Evolutionary conservation across 2,113 vertebrate genomes (phyloP).

Genomic region (Lates calcarifer): DNA sequence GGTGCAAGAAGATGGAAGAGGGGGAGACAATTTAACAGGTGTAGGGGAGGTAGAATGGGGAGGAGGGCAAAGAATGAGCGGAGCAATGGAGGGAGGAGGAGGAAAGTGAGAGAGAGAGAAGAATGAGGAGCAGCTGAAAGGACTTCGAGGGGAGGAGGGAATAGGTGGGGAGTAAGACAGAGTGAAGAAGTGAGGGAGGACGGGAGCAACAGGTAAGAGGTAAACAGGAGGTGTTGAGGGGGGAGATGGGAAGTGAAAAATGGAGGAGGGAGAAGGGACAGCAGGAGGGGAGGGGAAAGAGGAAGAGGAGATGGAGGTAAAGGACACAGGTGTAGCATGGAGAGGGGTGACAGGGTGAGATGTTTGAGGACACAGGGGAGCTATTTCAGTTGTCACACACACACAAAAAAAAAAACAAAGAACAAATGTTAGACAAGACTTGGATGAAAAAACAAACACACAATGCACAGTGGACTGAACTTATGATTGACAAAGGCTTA

Average conservation of each 20-base stretch:
- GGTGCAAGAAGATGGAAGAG: neutral
- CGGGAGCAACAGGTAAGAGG: constrained; percentile 62
- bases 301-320: constrained; percentile 55
- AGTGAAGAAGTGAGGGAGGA: constrained; percentile 58
- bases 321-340: constrained; percentile 67
- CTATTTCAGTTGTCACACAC: constrained; percentile 69
- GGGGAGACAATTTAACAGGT: neutral
- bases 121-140: constrained; percentile 47
- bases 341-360: no score
- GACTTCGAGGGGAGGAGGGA: constrained; percentile 51
- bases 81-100: neutral
- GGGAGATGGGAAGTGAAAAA: constrained; percentile 53
- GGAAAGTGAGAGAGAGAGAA: constrained; percentile 23
- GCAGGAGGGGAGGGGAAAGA: constrained; percentile 53
- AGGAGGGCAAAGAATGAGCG: constrained; percentile 24
- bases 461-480: constrained; percentile 21
- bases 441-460: constrained; percentile 38
- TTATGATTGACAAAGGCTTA: constrained; percentile 4
- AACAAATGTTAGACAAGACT: constrained; percentile 51
- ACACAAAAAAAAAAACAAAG: constrained; percentile 17
- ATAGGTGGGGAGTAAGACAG: constrained; percentile 48
- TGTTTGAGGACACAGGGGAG: constrained; percentile 76
- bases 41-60: neutral
- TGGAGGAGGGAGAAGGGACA: constrained; percentile 22
- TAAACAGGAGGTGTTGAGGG: constrained; percentile 58